Percentiles rank a stretch among this genome's conserved stretches.
phyloP scores from a whole-genome alignment of 2,113 vertebrate species.

The Leucoraja erinaceus region DNA sequence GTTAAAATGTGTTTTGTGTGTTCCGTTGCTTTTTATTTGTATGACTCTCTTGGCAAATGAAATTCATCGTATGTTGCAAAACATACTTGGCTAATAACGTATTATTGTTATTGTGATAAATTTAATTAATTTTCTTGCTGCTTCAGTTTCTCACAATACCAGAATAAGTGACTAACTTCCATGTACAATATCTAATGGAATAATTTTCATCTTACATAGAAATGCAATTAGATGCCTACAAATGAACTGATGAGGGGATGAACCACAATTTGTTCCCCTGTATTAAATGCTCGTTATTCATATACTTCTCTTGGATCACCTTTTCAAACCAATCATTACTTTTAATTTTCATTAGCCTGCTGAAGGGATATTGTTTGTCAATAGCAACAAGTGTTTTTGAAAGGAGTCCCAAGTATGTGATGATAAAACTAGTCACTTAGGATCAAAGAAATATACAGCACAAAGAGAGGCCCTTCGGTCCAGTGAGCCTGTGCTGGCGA shows the following conservation, averaged over 20 bases:
- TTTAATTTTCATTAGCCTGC: not conserved
- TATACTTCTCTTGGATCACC: not conserved
- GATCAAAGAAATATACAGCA: too few relatives aligned
- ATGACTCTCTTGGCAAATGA: too few relatives aligned
- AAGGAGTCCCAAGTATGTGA: not conserved
- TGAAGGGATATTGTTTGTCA: constrained; percentile 34
- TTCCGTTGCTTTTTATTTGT: too few relatives aligned
- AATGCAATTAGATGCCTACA: not conserved
- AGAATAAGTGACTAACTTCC: not conserved
- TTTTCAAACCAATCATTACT: not conserved
- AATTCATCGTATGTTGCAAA: too few relatives aligned
- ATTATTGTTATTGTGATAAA: too few relatives aligned
- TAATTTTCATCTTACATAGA: constrained; percentile 42
- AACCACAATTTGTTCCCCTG: constrained; percentile 39
- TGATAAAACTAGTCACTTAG: not conserved
- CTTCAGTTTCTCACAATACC: not conserved
- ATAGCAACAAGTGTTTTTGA: constrained; percentile 39
- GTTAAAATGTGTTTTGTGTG: too few relatives aligned
- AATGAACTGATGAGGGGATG: constrained; percentile 21
- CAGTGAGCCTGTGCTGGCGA: too few relatives aligned
- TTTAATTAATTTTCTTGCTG: not conserved
- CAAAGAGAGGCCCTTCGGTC: too few relatives aligned
- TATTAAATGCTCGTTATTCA: not conserved
- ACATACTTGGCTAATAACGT: too few relatives aligned
- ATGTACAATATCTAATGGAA: constrained; percentile 41